Conservation (phyloP, 2,113 vertebrate species). For the Callaeas wilsoni region DNA sequence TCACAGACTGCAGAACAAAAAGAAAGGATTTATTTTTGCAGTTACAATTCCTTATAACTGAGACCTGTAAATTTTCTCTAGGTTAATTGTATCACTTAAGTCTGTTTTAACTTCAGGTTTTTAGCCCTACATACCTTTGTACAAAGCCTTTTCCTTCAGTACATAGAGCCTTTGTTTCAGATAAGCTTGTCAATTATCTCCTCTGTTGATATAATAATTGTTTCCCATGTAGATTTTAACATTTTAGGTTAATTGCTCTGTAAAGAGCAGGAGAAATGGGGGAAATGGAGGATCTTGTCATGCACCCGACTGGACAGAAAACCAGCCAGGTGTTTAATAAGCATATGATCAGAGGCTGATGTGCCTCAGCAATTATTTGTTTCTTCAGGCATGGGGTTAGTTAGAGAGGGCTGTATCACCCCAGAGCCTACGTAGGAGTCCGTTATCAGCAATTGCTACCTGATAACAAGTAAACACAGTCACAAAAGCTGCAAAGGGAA, state of each 20-base stretch:
- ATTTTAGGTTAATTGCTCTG: neutral
- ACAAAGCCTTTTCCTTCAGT: neutral
- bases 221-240: neutral
- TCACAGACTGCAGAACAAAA: neutral
- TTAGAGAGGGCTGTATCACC: neutral
- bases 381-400: neutral
- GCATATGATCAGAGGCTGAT: neutral
- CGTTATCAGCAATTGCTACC: neutral
- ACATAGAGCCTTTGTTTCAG: neutral
- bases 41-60: neutral
- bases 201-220: neutral
- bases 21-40: neutral
- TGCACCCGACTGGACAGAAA: neutral
- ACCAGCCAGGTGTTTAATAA: neutral
- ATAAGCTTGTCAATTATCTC: neutral
- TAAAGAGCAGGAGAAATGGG: neutral
- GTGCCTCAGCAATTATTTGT: neutral
- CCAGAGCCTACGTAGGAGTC: neutral
- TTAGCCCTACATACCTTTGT: neutral
- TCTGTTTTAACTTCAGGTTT: neutral
- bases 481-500: neutral
- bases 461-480: neutral
- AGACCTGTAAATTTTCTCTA: neutral
- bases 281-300: neutral
- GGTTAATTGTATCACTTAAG: neutral